A percentile compares a stretch with the other conserved stretches of the same genome.
Conservation (phyloP, 53 echinoderm and acorn worm species). For the Echinarachnius parma region DNA sequence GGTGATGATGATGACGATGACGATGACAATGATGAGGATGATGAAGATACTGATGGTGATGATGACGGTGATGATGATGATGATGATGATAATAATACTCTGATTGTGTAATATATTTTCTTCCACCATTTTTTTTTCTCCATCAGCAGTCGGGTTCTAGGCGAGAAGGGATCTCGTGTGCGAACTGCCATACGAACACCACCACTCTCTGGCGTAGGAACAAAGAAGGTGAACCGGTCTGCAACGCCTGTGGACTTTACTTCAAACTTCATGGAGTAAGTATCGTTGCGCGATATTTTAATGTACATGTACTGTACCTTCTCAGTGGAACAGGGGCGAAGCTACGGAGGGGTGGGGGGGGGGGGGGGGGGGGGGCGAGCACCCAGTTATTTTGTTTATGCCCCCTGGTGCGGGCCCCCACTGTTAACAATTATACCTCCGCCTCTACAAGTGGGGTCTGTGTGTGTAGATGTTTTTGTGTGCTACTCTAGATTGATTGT, state of each 20-base stretch:
- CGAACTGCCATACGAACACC: slow-evolving; percentile 81
- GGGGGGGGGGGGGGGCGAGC: too few relatives aligned
- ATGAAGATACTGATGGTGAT: not conserved
- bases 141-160: slow-evolving; percentile 90
- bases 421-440: too few relatives aligned
- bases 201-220: slow-evolving; percentile 94
- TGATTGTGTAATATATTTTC: not conserved
- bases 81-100: not conserved
- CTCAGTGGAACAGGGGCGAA: too few relatives aligned
- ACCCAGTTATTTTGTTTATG: too few relatives aligned
- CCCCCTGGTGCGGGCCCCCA: too few relatives aligned
- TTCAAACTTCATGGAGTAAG: slow-evolving; percentile 88
- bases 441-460: too few relatives aligned
- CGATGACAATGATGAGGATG: not conserved
- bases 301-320: too few relatives aligned
- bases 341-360: too few relatives aligned
- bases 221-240: slow-evolving; percentile 95
- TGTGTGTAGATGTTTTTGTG: too few relatives aligned
- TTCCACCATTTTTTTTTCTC: not conserved
- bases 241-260: slow-evolving; percentile 93
- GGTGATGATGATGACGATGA: not conserved
- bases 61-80: not conserved
- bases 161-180: slow-evolving; percentile 87
- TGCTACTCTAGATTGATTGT: too few relatives aligned
- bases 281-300: too few relatives aligned